phyloP scores from a whole-genome alignment of 2,888 invertebrate species.

The Drosophila pegasa region DNA sequence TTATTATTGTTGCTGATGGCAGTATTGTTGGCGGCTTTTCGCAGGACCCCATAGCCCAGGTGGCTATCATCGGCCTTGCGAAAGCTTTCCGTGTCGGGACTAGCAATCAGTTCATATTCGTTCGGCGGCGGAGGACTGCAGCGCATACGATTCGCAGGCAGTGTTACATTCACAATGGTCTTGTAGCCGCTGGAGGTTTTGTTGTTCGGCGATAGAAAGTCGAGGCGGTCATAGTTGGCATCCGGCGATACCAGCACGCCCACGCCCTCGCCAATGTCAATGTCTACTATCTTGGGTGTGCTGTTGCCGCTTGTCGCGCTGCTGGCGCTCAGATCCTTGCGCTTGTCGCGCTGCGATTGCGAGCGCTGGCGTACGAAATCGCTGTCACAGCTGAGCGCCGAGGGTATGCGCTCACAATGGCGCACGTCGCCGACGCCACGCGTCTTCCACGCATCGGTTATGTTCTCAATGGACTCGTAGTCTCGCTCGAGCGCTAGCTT shows the following conservation, averaged over 20 bases:
- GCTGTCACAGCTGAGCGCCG: slow-evolving; percentile 47
- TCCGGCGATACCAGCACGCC: slow-evolving; percentile 66
- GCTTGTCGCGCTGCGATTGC: slow-evolving; percentile 84
- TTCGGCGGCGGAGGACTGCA: slow-evolving; percentile 86
- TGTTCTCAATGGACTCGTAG: slow-evolving; percentile 91
- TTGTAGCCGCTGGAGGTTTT: slow-evolving; percentile 90
- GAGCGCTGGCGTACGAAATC: slow-evolving; percentile 85
- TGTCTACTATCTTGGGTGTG: slow-evolving; percentile 79
- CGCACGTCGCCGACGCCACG: slow-evolving; percentile 90
- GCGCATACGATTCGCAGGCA: slow-evolving; percentile 82
- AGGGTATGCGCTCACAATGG: slow-evolving; percentile 87
- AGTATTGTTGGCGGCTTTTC: slow-evolving; percentile 86
- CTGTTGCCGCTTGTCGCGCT: slow-evolving; percentile 14
- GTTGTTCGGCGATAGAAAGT: slow-evolving; percentile 92
- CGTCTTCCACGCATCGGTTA: slow-evolving; percentile 93
- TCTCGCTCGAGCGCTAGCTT: slow-evolving; percentile 76
- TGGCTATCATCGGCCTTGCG: slow-evolving; percentile 92
- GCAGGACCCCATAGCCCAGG: slow-evolving; percentile 91
- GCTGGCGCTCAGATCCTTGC: slow-evolving; percentile 62
- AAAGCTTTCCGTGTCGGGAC: slow-evolving; percentile 88
- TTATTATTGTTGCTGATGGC: slow-evolving; percentile 31
- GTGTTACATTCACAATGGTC: slow-evolving; percentile 88
- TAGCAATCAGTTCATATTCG: slow-evolving; percentile 91
- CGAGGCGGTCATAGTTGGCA: slow-evolving; percentile 91
- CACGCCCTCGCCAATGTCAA: slow-evolving; percentile 79